Base-by-base conservation (phyloP, 2,113 vertebrate species). In the Herpetotheres cachinnans region DNA sequence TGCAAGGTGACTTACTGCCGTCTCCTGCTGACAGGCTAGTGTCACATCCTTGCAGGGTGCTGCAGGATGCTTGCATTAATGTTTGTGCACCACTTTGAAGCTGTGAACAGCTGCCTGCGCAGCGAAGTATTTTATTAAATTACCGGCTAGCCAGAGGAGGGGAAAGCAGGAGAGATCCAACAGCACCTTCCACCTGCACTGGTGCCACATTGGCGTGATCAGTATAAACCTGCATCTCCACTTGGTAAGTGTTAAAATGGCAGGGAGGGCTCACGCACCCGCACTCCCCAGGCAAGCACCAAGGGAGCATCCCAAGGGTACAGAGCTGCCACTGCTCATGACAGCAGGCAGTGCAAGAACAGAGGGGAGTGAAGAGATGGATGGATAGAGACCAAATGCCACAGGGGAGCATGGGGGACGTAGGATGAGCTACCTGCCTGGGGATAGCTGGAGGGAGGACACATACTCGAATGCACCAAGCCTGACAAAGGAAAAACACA, bases 21-120 rank as follows among this genome's bases (percentile, higher is more conserved):
- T 82, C 90, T 94, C 87, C 88, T 87, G 84, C 88, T 81, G 94
- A 84, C 0, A 2, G 52, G 61, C 25, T 36, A 34, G 63, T 46
- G 95, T 86, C 96, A 86, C 77, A 56, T 89, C 96, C 91, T n/a
- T 65, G 89, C 82, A 49, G 66, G 69, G 62, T 80, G 71, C 88
- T 66, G 88, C 95, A 79, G 93, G 82, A 89, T 49, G 89, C 88
- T 61, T 56, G 34, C 59, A 46, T 82, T 79, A 36, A 86, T 91
- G 81, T 34, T 82, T 61, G 70, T 29, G 65, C 80, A 46, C 65
- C 0, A 30, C 83, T 93, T 47, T 78, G 92, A 94, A 95, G 71
- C 71, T 55, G 63, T 40, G 83, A 90, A 70, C 77, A 87, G 70
- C 69, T 87, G 73, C 71, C 89, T 80, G 79, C 1, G 0, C 59